phyloP scores from a whole-genome alignment of 2,113 vertebrate genomes.

The Suncus etruscus region DNA sequence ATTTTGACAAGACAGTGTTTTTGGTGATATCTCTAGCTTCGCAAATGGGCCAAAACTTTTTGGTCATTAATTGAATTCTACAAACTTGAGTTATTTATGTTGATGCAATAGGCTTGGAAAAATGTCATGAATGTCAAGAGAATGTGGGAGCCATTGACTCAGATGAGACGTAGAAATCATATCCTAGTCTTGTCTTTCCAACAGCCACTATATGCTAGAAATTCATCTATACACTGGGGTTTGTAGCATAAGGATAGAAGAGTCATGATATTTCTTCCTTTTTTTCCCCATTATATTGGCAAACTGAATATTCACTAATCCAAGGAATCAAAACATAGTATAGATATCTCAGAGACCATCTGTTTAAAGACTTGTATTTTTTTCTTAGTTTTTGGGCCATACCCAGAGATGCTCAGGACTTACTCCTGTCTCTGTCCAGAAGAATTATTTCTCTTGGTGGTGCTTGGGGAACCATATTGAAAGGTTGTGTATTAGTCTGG shows the following conservation, averaged over 20 bases:
- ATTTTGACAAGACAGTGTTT: background rate
- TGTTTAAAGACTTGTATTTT: background rate
- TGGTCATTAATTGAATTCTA: conserved; percentile 54
- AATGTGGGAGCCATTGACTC: background rate
- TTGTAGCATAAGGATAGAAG: background rate
- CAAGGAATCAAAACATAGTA: conserved; percentile 13
- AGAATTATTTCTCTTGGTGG: no score
- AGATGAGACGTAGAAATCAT: conserved; percentile 1
- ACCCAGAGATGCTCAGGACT: no score
- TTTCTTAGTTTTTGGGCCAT: no score
- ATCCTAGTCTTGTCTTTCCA: background rate
- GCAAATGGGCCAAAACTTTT: background rate
- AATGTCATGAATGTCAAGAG: background rate
- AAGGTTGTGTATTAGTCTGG: no score
- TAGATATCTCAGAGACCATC: background rate
- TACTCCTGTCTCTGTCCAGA: no score
- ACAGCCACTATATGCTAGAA: background rate
- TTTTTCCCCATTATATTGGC: conserved; percentile 2
- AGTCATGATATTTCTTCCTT: background rate
- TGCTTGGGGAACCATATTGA: no score
- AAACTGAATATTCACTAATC: background rate
- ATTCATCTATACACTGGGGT: background rate
- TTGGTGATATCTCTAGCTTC: background rate
- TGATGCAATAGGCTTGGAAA: background rate
- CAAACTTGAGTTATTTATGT: conserved; percentile 11